Conservation (phyloP, 2,113 vertebrate species). For the Leptodactylus fuscus region DNA sequence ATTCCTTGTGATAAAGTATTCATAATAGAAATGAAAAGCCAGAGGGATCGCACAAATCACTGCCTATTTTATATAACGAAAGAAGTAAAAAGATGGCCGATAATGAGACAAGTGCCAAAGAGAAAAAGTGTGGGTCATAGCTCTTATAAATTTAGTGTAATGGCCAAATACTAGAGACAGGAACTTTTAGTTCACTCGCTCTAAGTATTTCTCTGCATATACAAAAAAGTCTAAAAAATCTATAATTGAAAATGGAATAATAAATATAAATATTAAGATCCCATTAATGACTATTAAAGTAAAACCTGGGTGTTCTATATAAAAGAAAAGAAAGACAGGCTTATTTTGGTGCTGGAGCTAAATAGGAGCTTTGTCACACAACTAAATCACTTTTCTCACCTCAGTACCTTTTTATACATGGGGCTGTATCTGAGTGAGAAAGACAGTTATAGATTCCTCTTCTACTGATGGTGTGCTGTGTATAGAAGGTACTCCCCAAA, state of each 20-base stretch:
- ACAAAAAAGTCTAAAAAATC: background rate
- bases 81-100: background rate
- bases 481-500: no score
- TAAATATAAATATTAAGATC: background rate
- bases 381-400: no score
- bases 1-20: background rate
- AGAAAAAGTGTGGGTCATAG: background rate
- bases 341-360: no score
- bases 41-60: background rate
- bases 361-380: no score
- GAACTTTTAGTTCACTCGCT: background rate
- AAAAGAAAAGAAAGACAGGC: no score
- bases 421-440: no score
- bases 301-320: background rate
- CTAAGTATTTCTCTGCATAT: background rate
- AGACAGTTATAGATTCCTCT: no score
- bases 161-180: background rate
- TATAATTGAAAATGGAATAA: background rate
- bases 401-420: no score
- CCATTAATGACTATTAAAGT: background rate
- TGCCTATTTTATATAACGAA: background rate
- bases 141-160: background rate
- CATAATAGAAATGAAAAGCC: conserved; percentile 13
- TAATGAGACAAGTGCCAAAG: conserved; percentile 11
- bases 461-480: no score